phyloP scores from a whole-genome alignment of 1,140 invertebrate genomes.

The Whitmania pigra region DNA sequence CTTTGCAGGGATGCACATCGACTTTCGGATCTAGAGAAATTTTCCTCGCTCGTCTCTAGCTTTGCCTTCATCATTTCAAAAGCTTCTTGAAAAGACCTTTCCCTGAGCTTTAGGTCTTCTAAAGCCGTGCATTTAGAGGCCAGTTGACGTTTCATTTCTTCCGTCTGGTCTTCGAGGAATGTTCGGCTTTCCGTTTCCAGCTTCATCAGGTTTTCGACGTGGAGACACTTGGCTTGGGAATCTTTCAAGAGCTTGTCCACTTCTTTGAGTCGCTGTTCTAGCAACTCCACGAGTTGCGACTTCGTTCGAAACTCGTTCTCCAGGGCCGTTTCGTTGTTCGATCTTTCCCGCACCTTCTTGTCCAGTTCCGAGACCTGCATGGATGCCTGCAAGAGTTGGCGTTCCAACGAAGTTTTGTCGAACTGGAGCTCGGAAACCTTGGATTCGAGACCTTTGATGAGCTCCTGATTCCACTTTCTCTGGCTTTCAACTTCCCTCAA shows the following conservation, averaged over 20 bases:
- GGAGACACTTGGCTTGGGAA: neutral
- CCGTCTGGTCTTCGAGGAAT: too few relatives aligned
- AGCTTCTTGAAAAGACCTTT: too few relatives aligned
- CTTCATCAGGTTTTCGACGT: neutral
- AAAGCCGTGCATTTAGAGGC: too few relatives aligned
- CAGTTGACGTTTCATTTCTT: too few relatives aligned
- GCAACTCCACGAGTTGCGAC: neutral
- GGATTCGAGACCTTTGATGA: neutral
- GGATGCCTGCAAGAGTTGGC: neutral
- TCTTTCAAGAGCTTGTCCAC: neutral
- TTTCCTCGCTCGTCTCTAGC: too few relatives aligned
- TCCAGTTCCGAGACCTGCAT: neutral
- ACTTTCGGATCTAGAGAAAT: too few relatives aligned
- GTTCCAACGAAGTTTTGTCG: neutral
- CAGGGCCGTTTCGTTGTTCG: neutral
- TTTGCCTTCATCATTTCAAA: too few relatives aligned
- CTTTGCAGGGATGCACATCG: neutral
- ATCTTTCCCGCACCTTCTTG: neutral
- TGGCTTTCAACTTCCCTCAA: neutral
- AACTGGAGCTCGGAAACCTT: neutral
- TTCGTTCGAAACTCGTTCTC: neutral
- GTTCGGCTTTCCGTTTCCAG: too few relatives aligned
- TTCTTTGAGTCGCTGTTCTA: neutral
- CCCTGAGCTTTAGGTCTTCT: too few relatives aligned
- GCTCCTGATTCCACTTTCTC: neutral